Evolutionary conservation across 2,797 vertebrate species (phyloP), one percentile per base, ranked within the genome.

Genomic region (Bufotes viridis): DNA sequence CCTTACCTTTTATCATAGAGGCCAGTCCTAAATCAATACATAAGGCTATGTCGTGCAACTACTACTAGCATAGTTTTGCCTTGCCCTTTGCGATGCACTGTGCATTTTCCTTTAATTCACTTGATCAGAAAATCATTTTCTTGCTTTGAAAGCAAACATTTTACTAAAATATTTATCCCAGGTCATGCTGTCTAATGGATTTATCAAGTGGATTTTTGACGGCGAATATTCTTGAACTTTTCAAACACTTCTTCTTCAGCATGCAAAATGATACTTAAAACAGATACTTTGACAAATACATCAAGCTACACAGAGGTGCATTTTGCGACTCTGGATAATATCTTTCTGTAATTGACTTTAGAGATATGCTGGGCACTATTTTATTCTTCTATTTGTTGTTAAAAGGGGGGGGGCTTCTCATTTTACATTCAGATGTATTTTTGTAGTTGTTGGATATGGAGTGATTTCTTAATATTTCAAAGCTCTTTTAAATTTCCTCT

Each of bases 241-340:
- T 81, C 55, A 63, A 61, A 22, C 79, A 81, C 20, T 22, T 81
- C 42, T 20, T 15, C 18, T 42, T 53, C 42, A 53, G 42, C 49
- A n/a, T 76, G 74, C 74, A 49, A n/a, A 76, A 76, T 76, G 74
- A 49, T n/a, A 51, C 74, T 51, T 76, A n/a, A 51, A 76, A 76
- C 42, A 76, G 49, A 11, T 5, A 53, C 74, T 76, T 76, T 76
- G 74, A 76, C 53, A 53, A 76, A 51, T 51, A 76, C 74, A 76
- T 76, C 49, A 76, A 76, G 53, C 42, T 53, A n/a, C 74, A 53
- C n/a, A 24, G n/a, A 53, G 22, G 74, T 53, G 34, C 3, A 8
- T 49, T 80, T 65, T 51, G 60, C 79, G 24, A 49, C 29, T 51
- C 42, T 65, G 60, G 79, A 81, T 81, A 51, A 65, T 81, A 81